Base-by-base conservation (phyloP, 64 coral and sea anemone species). In the Dendronephthya gigantea region DNA sequence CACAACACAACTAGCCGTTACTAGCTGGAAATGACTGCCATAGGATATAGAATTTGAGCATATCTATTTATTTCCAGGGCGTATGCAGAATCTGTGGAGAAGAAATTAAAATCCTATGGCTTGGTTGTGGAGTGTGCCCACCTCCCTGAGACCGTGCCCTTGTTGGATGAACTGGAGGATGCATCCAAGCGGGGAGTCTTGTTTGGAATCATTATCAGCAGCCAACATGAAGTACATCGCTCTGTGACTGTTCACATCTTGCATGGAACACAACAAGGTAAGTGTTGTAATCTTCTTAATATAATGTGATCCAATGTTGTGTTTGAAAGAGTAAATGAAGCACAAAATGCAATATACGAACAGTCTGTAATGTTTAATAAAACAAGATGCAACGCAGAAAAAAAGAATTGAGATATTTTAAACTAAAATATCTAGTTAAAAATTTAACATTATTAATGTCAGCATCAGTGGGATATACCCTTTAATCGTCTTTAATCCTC, bases 211-310 rank as follows among this genome's bases (percentile, higher is more conserved):
- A 92, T 98, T 16, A 85, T 98, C 28, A 98, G 92, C 51, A 98
- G 85, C 47, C 95, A 98, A 75, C 95, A 98, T 82, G 95, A 98
- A 82, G 88, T 98, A n/a, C 95, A 98, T 85, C 92, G 92, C 72
- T 98, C 95, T 39, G 95, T 98, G 19, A 98, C 95, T 25, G 92
- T 98, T 41, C 93, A 98, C 39, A 98, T 98, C 50, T 85, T 98
- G 5, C 95, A 98, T 86, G 95, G 95, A 6, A 92, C 92, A 28
- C 95, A 87, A 66, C 95, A 98, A 93, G 95, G 95, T 98, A 93
- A 91, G 11, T 45, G 4, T n/a, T 62, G 55, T 2, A 7, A 27
- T n/a, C 55, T 1, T 62, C 7, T 62, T 15, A 19, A n/a, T 62
- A 5, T n/a, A 15, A n/a, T 23, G 19, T 62, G 55, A 7, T 23